Evolutionary conservation across 2,797 vertebrate species (phyloP).

Genomic region (Falco columbarius): DNA sequence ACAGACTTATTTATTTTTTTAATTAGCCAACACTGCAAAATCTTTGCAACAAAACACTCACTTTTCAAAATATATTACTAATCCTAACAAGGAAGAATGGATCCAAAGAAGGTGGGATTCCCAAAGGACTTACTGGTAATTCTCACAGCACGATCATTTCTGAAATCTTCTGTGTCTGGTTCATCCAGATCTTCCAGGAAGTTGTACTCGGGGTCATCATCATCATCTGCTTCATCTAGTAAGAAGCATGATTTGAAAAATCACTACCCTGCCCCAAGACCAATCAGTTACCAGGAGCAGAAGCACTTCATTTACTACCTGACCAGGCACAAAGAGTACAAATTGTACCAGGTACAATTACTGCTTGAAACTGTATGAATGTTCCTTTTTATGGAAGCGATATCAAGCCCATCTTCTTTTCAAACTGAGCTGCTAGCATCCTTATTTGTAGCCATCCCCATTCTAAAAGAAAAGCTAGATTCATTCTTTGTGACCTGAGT

Average conservation of each 20-base stretch:
- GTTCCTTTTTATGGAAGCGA: fast-evolving
- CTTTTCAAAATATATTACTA: not conserved
- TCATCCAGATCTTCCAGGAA: conserved; percentile 92
- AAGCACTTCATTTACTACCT: not conserved
- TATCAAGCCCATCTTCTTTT: not conserved
- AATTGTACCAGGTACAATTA: too few relatives aligned
- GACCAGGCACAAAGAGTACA: not conserved
- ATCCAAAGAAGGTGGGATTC: not conserved
- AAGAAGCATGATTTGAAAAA: not conserved
- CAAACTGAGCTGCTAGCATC: not conserved
- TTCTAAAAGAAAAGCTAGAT: not conserved
- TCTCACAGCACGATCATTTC: conserved; percentile 91
- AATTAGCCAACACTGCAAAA: not conserved
- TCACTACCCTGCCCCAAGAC: not conserved
- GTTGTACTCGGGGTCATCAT: conserved; percentile 96
- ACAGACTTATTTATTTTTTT: too few relatives aligned
- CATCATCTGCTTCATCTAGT: conserved; percentile 91
- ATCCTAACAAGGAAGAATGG: not conserved
- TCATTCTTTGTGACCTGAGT: not conserved
- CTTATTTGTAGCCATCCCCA: not conserved
- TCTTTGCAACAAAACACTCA: not conserved
- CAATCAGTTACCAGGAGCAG: not conserved
- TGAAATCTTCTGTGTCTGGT: conserved; percentile 93
- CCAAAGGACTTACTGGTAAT: conserved; percentile 88
- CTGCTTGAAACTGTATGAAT: not conserved